phyloP scores from a whole-genome alignment of 2,113 vertebrate species.

The Anolis carolinensis region DNA sequence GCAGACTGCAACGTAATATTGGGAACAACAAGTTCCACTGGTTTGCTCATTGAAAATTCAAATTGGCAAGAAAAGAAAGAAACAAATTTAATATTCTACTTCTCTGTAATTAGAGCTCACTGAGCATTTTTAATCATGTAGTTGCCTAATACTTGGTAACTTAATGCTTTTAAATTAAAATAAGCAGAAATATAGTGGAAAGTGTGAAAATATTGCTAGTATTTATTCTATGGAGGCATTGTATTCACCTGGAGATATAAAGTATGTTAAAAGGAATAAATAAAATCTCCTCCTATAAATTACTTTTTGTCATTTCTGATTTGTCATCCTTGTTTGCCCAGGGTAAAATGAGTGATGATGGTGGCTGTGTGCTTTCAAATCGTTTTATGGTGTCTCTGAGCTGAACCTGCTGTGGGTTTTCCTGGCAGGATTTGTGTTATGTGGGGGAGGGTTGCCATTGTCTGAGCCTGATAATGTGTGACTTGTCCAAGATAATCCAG shows the following conservation, averaged over 20 bases:
- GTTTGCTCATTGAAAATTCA: constrained; percentile 35
- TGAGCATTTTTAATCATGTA: constrained; percentile 5
- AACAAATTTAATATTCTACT: constrained; percentile 51
- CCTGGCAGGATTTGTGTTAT: too few relatives aligned
- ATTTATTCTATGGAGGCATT: neutral
- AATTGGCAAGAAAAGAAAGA: neutral
- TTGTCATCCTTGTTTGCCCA: neutral
- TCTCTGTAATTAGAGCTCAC: constrained; percentile 48
- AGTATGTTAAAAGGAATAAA: neutral
- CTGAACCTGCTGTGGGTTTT: too few relatives aligned
- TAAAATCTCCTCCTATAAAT: neutral
- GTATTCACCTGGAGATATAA: neutral
- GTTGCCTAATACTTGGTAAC: neutral
- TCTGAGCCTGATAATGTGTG: too few relatives aligned
- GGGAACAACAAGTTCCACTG: constrained; percentile 25
- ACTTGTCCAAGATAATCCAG: too few relatives aligned
- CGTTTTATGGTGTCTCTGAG: too few relatives aligned
- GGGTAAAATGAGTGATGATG: too few relatives aligned
- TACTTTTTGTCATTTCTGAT: neutral
- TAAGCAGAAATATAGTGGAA: neutral
- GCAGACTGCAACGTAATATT: neutral
- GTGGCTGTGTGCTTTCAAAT: too few relatives aligned
- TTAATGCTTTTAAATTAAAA: neutral
- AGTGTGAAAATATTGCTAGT: neutral
- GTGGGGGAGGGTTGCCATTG: too few relatives aligned